Evolutionary conservation across 35 echinoderm and acorn worm genomes (phyloP), one percentile per base, ranked within the genome.

Genomic region (Amphiura filiformis): DNA sequence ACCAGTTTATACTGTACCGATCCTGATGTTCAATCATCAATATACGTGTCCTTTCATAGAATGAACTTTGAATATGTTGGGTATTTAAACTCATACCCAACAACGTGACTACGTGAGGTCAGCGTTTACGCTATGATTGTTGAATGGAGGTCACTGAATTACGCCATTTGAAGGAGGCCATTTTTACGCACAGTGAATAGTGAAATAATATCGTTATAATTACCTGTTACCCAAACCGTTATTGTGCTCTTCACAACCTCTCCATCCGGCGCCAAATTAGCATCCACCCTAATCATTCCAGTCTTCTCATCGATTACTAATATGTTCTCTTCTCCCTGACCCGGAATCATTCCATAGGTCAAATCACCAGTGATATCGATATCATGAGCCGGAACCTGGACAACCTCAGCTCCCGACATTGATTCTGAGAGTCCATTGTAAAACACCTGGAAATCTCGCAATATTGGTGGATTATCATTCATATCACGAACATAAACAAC

Each of bases 361-460:
- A 92, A 32, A 17, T 78, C 84, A 0, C 94, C 94, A 34, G 77
- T 86, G 1, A 44, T 84, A 34, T 96, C 94, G 32, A 89, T 64
- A 82, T 96, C 94, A n/a, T 79, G 81, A 0, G 87, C 94, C 0
- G 94, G 94, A 18, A 92, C 84, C 44, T 78, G 77, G 38, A 81
- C 90, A 0, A 96, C 76, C 78, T 96, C 94, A 13, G 90, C 86
- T 20, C 90, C 94, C 11, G 85, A 88, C 35, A 92, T 57, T 39
- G 76, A 34, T 32, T 96, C 82, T 28, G 90, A 86, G 13, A 76
- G 83, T 31, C 86, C 90, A 32, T 96, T 96, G 90, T 96, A 96
- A 37, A 96, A 86, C 23, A 96, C 86, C 87, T 96, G 86, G 38
- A 94, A 95, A 44, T 95, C 88, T 75, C 84, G 86, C 52, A 95